Evolutionary conservation across 2,888 invertebrate species (phyloP).

Genomic region (Cepaea hortensis): DNA sequence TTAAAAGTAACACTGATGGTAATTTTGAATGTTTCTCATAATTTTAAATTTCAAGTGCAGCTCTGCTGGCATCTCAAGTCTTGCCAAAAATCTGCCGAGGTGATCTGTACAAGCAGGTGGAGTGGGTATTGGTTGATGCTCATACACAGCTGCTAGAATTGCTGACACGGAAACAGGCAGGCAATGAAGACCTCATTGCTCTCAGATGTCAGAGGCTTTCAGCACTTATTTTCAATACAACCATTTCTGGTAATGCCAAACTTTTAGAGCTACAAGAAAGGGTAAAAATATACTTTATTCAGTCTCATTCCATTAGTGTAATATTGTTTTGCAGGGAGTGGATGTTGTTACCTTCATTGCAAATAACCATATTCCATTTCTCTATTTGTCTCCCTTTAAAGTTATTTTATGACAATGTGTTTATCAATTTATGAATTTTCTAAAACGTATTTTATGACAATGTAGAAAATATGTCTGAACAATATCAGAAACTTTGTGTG

Average conservation of each 20-base stretch:
- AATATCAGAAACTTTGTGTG: too few relatives aligned
- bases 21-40: background rate
- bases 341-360: background rate
- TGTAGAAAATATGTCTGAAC: too few relatives aligned
- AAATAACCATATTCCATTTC: background rate
- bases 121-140: conserved; percentile 74
- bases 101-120: conserved; percentile 73
- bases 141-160: conserved; percentile 70
- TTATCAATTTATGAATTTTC: too few relatives aligned
- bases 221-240: conserved; percentile 70
- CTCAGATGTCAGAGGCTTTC: conserved; percentile 71
- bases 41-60: conserved; percentile 63
- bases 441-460: too few relatives aligned
- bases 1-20: too few relatives aligned
- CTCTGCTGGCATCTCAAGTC: conserved; percentile 68
- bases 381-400: background rate
- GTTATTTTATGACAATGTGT: too few relatives aligned
- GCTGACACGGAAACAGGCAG: conserved; percentile 58
- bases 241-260: conserved; percentile 70
- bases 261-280: conserved; percentile 71
- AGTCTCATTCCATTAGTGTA: background rate
- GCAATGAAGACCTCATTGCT: conserved; percentile 65
- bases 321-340: background rate
- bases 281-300: conserved; percentile 52
- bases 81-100: conserved; percentile 69